phyloP scores from a whole-genome alignment of 2,888 invertebrate species.

The Endomychus coccineus region DNA sequence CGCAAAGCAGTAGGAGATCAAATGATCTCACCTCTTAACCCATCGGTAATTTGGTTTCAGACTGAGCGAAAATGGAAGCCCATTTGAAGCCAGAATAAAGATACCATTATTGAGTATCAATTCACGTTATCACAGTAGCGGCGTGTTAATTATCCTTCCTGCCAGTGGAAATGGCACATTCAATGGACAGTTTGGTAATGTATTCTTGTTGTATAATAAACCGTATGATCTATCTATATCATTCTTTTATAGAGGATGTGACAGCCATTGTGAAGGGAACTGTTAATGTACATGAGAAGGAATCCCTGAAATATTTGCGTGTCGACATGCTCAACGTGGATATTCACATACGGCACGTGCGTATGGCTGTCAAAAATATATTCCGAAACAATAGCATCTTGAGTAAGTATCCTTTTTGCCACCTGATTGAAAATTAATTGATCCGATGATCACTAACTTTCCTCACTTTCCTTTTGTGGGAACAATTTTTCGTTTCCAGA shows the following conservation, averaged over 20 bases:
- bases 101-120: conserved; percentile 60
- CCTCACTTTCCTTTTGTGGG: no score
- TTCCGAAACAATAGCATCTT: conserved; percentile 63
- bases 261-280: conserved; percentile 53
- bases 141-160: conserved; percentile 61
- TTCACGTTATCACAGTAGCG: conserved; percentile 60
- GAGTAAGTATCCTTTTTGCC: conserved; percentile 46
- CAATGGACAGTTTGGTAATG: conserved; percentile 53
- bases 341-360: conserved; percentile 53
- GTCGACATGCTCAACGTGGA: conserved; percentile 56
- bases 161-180: conserved; percentile 66
- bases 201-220: not conserved
- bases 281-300: conserved; percentile 44
- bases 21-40: conserved; percentile 8
- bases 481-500: no score
- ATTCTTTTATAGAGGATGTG: conserved; percentile 47
- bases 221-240: not conserved
- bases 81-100: conserved; percentile 56
- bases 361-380: conserved; percentile 58
- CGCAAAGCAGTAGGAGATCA: no score
- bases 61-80: conserved; percentile 52
- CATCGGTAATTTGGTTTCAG: conserved; percentile 30
- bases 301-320: conserved; percentile 50
- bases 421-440: not conserved
- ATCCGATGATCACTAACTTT: no score